These are phyloP conservation scores for Pantherophis vulpinus DNA, from an alignment of 2,797 vertebrate genomes.

Conservation along the genomic window DNA sequence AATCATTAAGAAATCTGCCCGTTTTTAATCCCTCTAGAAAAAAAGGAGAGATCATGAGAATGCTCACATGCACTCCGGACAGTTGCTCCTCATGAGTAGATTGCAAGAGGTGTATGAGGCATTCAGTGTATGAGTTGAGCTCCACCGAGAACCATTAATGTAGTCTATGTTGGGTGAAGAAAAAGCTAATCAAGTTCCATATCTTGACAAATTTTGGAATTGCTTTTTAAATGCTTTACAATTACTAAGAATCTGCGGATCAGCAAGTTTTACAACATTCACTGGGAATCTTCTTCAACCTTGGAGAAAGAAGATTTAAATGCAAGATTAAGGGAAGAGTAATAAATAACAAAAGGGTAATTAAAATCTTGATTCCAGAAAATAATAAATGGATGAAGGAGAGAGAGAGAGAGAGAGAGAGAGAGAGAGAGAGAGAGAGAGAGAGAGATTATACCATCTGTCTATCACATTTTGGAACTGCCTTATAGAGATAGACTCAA, in stretches of 20 bases:
- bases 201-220: not conserved
- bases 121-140: not conserved
- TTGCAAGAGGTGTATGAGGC: not conserved
- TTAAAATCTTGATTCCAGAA: not conserved
- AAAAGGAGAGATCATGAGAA: not conserved
- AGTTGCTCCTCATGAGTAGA: not conserved
- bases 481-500: not conserved
- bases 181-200: not conserved
- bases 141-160: not conserved
- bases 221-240: not conserved
- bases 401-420: too few species aligned
- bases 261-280: not conserved
- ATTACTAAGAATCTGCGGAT: not conserved
- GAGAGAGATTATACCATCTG: too few species aligned
- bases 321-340: not conserved
- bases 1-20: not conserved
- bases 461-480: too few species aligned
- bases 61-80: not conserved
- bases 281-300: not conserved
- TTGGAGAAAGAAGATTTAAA: not conserved
- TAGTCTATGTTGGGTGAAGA: not conserved
- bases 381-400: not conserved
- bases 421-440: too few species aligned
- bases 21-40: not conserved
- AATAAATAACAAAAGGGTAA: not conserved